Conservation (phyloP, 1,140 invertebrate species). For the Drosophila biarmipes region DNA sequence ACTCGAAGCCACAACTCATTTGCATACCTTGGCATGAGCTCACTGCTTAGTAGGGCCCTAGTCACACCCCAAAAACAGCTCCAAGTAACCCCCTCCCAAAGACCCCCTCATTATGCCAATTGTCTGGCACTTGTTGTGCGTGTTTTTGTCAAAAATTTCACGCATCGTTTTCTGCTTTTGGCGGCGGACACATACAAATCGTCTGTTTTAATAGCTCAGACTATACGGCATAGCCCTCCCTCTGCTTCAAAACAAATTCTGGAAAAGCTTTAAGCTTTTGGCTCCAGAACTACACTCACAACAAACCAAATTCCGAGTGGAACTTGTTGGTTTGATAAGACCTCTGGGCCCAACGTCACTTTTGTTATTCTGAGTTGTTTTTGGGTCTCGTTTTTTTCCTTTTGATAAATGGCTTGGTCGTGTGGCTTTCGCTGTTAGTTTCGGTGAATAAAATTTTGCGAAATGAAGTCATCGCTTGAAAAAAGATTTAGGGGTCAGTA, state of each 20-base stretch:
- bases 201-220: conserved; percentile 22
- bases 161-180: conserved; percentile 64
- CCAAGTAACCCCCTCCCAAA: too few species aligned
- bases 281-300: conserved; percentile 54
- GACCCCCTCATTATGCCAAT: conserved; percentile 9
- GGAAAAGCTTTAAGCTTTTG: conserved; percentile 52
- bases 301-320: conserved; percentile 59
- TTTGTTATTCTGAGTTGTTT: conserved; percentile 43
- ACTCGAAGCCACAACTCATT: conserved; percentile 50
- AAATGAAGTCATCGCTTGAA: conserved; percentile 75
- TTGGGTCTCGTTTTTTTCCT: conserved; percentile 4
- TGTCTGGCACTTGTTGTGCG: conserved; percentile 65
- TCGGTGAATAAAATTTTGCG: conserved; percentile 51
- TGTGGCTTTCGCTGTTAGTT: conserved; percentile 54
- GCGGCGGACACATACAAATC: conserved; percentile 28
- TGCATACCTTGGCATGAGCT: conserved; percentile 33
- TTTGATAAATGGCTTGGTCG: conserved; percentile 72
- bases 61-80: conserved; percentile 5
- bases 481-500: conserved; percentile 20
- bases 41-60: conserved; percentile 18
- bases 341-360: conserved; percentile 32
- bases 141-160: conserved; percentile 72
- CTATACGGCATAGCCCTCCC: background rate
- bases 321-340: conserved; percentile 71
- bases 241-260: background rate